Evolutionary conservation across 1,140 invertebrate genomes (phyloP), one percentile per base, ranked within the genome.

Genomic region (Drosophila burlai): DNA sequence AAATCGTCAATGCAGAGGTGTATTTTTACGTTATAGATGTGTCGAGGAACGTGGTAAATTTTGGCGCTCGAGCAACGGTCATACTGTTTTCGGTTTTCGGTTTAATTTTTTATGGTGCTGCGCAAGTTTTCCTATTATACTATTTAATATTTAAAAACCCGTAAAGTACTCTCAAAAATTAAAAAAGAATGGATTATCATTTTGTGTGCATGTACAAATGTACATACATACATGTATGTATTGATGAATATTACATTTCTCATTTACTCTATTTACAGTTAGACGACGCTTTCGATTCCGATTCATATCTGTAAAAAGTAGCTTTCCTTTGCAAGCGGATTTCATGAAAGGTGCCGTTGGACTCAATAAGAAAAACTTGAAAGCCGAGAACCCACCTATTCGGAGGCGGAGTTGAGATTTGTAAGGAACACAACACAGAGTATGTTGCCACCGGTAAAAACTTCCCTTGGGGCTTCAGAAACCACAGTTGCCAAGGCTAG

Each of bases 221-320:
- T 52, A 16, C 29, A 1, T 13, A 18, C 4, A 8, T 31, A 34
- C 31, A 10, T 7, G 7, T 11, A 16, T 40, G 7, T 11, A 16
- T 40, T 2, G 2, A 45, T 43, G 6, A 11, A 36, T 52, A 42
- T 40, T 4, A 16, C 6, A 6, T 26, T 46, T 18, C 6, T 10
- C 13, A n/a, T 8, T 46, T 21, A 47, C 42, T 46, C 9, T 0
- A 50, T 43, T 76, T 80, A n/a, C 26, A 86, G 83, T 42, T 87
- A 52, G 36, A 18, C 9, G 55, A 80, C 21, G 21, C 1, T 21
- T 21, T 21, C 21, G 21, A 21, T 13, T 5, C 36, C n/a, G n/a
- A 36, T 13, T 5, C 36, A 15, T 11, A 36, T 5, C 13, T 38
- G 36, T 38, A 38, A 38, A 38, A 13, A 38, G 3, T 36, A 34